Percentiles rank a stretch among this genome's conserved stretches.
These are phyloP conservation scores for Cerastis rubricosa DNA, from an alignment of 2,888 invertebrate genomes.

Conservation along the genomic window DNA sequence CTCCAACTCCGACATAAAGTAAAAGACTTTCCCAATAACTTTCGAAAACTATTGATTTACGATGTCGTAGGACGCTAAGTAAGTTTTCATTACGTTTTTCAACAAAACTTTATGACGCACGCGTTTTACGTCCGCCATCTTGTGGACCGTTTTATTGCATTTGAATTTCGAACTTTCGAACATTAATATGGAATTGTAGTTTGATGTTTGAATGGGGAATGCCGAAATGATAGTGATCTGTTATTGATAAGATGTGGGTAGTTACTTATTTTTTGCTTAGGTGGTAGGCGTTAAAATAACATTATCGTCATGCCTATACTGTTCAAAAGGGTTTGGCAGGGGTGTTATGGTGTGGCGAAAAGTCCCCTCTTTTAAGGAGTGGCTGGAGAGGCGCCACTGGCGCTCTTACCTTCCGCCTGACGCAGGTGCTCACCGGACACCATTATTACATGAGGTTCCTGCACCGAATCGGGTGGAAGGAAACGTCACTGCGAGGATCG, in stretches of 20 bases:
- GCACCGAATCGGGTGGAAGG: no score
- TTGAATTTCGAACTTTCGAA: conserved; percentile 57
- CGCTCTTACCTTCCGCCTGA: no score
- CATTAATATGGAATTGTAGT: conserved; percentile 46
- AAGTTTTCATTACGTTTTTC: conserved; percentile 64
- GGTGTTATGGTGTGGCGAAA: no score
- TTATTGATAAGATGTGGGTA: conserved; percentile 22
- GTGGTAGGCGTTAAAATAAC: not conserved
- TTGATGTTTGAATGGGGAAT: conserved; percentile 35
- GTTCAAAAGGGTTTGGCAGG: no score
- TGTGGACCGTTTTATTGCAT: conserved; percentile 54
- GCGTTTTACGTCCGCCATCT: conserved; percentile 57
- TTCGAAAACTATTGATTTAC: conserved; percentile 63
- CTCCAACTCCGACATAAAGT: conserved; percentile 13
- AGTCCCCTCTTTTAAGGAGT: no score
- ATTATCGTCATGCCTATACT: no score
- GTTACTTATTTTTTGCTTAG: not conserved
- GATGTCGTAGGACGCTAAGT: conserved; percentile 55
- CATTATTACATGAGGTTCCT: no score
- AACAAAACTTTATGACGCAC: conserved; percentile 62
- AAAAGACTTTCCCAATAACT: conserved; percentile 43
- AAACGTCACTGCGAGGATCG: no score
- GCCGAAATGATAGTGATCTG: conserved; percentile 8
- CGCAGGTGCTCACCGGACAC: no score
- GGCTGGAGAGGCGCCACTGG: no score